These are phyloP conservation scores for Trididemnum clinides DNA, from an alignment of 23 tunicate species.

Conservation along the genomic window DNA sequence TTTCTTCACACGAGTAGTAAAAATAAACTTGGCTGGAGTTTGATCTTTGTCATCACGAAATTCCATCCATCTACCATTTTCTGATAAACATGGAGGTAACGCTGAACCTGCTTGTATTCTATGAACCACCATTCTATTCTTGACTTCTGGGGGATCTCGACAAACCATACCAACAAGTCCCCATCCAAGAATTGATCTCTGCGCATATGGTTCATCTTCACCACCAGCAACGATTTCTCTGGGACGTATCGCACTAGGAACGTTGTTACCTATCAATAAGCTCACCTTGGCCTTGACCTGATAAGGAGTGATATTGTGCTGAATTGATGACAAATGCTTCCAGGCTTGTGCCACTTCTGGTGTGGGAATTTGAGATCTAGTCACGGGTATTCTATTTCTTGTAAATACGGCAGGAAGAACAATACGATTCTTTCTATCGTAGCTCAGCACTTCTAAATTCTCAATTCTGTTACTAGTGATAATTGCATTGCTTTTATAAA, in stretches of 20 bases:
- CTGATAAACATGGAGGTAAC: too few relatives aligned
- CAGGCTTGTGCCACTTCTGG: not conserved
- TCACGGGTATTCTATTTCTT: not conserved
- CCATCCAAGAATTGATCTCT: constrained; percentile 1
- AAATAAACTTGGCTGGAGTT: too few relatives aligned
- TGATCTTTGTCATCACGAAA: too few relatives aligned
- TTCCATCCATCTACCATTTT: too few relatives aligned
- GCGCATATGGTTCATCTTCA: constrained; percentile 13
- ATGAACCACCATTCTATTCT: too few relatives aligned
- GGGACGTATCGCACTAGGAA: not conserved
- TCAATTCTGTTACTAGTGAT: not conserved
- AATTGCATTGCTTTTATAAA: not conserved
- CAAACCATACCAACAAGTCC: constrained; percentile 2
- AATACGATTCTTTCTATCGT: not conserved
- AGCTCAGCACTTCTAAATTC: not conserved
- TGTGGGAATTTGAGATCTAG: not conserved
- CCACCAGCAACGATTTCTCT: constrained; percentile 13
- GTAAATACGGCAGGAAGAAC: not conserved
- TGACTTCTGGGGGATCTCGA: too few relatives aligned
- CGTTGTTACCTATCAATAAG: not conserved
- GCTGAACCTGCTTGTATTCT: too few relatives aligned
- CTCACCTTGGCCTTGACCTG: not conserved
- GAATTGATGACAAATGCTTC: not conserved
- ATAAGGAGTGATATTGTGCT: too few relatives aligned
- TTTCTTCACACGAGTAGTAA: too few relatives aligned